Evolutionary conservation across 2,113 vertebrate species (phyloP).

Genomic region (Anhinga rufa): DNA sequence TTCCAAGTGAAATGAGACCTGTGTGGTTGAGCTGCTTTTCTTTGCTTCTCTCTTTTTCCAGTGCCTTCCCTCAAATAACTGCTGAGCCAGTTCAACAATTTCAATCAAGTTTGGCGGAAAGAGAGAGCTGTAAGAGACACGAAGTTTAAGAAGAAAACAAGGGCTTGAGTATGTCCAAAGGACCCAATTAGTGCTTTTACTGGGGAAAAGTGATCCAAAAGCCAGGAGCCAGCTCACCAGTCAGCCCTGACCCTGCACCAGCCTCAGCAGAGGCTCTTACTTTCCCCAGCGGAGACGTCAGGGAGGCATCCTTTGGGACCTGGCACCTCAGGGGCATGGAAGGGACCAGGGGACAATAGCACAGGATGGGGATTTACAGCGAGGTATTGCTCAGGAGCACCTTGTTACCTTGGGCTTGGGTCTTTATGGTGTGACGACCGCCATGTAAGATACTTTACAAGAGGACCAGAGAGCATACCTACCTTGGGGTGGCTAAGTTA

Average conservation of each 20-base stretch:
- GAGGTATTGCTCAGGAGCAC: not conserved
- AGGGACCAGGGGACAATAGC: not conserved
- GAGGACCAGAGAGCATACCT: not conserved
- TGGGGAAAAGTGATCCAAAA: not conserved
- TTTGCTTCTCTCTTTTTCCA: not conserved
- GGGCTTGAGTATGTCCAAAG: not conserved
- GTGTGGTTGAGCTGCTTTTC: not conserved
- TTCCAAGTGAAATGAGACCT: not conserved
- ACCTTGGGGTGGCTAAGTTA: constrained; percentile 55
- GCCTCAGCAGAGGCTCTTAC: not conserved
- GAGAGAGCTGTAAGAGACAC: not conserved
- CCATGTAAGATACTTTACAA: not conserved
- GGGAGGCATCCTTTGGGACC: not conserved
- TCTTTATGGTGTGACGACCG: not conserved
- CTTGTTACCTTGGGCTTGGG: not conserved
- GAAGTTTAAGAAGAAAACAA: not conserved
- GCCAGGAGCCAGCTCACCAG: not conserved
- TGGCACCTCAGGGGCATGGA: not conserved
- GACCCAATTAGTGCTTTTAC: not conserved
- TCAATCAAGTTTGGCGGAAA: not conserved
- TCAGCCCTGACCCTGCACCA: not conserved
- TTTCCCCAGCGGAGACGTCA: not conserved
- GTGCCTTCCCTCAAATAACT: not conserved
- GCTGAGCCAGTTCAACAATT: not conserved
- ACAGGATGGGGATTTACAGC: not conserved